Evolutionary conservation across 2,888 invertebrate species (phyloP), one percentile per base, ranked within the genome.

Genomic region (Drosophila acutilabella): DNA sequence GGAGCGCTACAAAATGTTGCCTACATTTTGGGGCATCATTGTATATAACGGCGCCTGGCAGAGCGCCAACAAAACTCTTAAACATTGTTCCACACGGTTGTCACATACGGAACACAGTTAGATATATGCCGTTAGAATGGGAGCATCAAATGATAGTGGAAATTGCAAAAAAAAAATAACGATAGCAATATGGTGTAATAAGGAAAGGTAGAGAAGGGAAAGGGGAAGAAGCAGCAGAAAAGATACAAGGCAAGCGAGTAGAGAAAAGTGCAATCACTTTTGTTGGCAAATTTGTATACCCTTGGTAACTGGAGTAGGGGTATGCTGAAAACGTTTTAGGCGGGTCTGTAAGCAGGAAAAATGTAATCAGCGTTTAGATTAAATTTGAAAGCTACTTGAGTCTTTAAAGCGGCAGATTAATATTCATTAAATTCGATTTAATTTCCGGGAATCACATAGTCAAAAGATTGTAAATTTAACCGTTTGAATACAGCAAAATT

Each of bases 41-140:
- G 78, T 36, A 30, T 64, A 78, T 60, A 70, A 74, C 70, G 71
- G 54, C 74, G 58, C 64, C 48, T 71, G 79, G 65, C 62, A 64
- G n/a, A 51, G 60, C 40, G 51, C 61, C 69, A 64, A 57, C 54
- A 65, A 66, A 57, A 51, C 61, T 33, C 45, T 70, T 44, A 50
- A 73, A 76, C 65, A 70, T 60, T 70, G 70, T 78, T 74, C 74
- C 76, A 68, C 73, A 73, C 58, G 60, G 47, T 54, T 64, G 57
- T 61, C 73, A 42, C 40, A 62, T 48, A 41, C 42, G 36, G 44
- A 36, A 13, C 48, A 45, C 50, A 50, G 36, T 50, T 33, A 36
- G 14, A 54, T 50, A 51, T 23, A 41, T 41, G 45, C 53, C 45
- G 47, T 44, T 40, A 53, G 52, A 50, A 30, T 48, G 45, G 38